A percentile compares a stretch with the other conserved stretches of the same genome.
These are phyloP conservation scores for Apodemia zela DNA, from an alignment of 2,888 invertebrate genomes.

Conservation along the genomic window DNA sequence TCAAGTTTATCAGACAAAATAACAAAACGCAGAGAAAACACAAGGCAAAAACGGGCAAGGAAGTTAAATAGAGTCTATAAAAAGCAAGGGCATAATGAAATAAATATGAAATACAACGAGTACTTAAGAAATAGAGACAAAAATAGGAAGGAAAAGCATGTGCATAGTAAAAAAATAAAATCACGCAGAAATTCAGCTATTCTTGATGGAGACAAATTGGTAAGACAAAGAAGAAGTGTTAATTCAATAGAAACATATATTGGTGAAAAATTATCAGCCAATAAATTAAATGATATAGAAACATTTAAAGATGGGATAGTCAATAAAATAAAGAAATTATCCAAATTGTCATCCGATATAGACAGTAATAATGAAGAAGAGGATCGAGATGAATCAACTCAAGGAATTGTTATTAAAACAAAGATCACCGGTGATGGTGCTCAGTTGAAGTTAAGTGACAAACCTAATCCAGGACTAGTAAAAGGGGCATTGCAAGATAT, in stretches of 20 bases:
- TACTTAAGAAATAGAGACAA: constrained; percentile 19
- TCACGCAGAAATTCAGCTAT: background rate
- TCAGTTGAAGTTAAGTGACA: constrained; percentile 42
- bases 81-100: background rate
- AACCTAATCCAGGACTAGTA: constrained; percentile 46
- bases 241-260: constrained; percentile 31
- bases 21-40: background rate
- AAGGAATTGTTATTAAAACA: constrained; percentile 43
- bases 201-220: constrained; percentile 25
- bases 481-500: constrained; percentile 53
- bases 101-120: background rate
- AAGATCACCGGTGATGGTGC: constrained; percentile 47
- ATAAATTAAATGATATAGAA: constrained; percentile 45
- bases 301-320: constrained; percentile 48
- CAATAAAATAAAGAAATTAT: constrained; percentile 45
- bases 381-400: constrained; percentile 34
- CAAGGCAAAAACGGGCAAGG: background rate
- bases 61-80: background rate
- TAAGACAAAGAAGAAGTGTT: constrained; percentile 32
- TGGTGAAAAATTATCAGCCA: constrained; percentile 33
- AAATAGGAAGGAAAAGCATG: background rate
- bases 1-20: constrained; percentile 3
- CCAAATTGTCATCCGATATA: constrained; percentile 37
- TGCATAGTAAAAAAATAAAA: constrained; percentile 1
- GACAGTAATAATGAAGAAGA: constrained; percentile 27